phyloP scores from a whole-genome alignment of 2,888 invertebrate genomes.

The Drosophila kuntzei region DNA sequence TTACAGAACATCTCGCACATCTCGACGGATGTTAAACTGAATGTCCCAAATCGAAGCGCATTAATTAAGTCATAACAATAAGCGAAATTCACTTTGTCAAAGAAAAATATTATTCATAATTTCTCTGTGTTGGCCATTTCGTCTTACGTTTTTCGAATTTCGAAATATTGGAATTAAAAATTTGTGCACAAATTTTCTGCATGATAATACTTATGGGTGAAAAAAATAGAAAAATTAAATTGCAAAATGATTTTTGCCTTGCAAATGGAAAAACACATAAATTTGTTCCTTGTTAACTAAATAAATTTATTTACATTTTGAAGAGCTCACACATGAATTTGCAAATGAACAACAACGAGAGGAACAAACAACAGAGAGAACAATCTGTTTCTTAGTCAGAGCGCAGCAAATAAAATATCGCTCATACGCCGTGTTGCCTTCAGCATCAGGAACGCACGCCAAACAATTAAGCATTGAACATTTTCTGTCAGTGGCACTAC shows the following conservation, averaged over 20 bases:
- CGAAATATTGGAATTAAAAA: background rate
- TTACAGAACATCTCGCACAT: conserved; percentile 22
- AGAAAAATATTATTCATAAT: conserved; percentile 23
- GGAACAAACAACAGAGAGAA: conserved; percentile 8
- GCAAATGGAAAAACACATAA: conserved; percentile 45
- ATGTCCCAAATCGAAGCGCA: conserved; percentile 48
- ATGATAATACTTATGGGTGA: background rate
- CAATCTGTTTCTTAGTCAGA: conserved; percentile 49
- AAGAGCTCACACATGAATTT: conserved; percentile 36
- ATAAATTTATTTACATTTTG: conserved; percentile 57
- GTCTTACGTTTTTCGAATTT: background rate
- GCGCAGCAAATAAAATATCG: conserved; percentile 60
- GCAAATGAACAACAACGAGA: background rate
- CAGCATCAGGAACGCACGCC: conserved; percentile 9
- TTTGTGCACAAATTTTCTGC: conserved; percentile 11
- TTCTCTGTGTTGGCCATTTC: conserved; percentile 1
- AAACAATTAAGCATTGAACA: conserved; percentile 44
- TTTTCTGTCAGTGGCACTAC: conserved; percentile 1
- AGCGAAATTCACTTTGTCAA: conserved; percentile 49
- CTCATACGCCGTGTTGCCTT: conserved; percentile 44
- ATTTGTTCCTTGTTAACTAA: conserved; percentile 50
- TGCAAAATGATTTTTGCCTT: conserved; percentile 38
- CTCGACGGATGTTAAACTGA: conserved; percentile 15
- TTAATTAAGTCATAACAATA: conserved; percentile 71
- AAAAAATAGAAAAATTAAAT: conserved; percentile 16